phyloP scores from a whole-genome alignment of 1,140 invertebrate genomes.

The Asbolus verrucosus region DNA sequence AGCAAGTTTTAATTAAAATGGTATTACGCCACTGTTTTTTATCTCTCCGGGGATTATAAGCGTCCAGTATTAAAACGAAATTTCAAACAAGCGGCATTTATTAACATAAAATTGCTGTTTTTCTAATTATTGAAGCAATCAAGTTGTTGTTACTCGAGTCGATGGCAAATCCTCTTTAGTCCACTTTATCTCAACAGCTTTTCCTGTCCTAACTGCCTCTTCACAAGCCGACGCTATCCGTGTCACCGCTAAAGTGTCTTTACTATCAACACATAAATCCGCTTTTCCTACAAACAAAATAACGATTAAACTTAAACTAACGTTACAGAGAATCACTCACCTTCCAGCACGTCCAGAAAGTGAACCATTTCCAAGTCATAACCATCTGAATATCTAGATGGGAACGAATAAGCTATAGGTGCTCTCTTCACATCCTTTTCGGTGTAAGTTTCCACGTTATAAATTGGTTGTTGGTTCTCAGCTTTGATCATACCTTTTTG shows the following conservation, averaged over 20 bases:
- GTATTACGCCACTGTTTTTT: conserved; percentile 24
- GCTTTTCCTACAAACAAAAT: conserved; percentile 62
- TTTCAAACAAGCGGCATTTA: background rate
- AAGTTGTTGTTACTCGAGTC: no score
- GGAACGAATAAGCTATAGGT: conserved; percentile 75
- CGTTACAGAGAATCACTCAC: conserved; percentile 59
- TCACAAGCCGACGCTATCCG: conserved; percentile 71
- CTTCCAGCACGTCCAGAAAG: conserved; percentile 73
- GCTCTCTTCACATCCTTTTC: conserved; percentile 64
- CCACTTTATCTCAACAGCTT: conserved; percentile 67
- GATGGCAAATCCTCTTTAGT: conserved; percentile 61
- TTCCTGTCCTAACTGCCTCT: conserved; percentile 68
- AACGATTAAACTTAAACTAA: background rate
- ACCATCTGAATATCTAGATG: conserved; percentile 71
- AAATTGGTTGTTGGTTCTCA: conserved; percentile 70
- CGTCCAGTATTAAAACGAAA: background rate
- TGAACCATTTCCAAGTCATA: conserved; percentile 75
- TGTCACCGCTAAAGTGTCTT: conserved; percentile 69
- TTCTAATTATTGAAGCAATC: no score
- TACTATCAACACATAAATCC: conserved; percentile 64
- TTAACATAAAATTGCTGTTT: no score
- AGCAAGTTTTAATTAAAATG: conserved; percentile 28
- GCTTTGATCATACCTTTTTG: conserved; percentile 66
- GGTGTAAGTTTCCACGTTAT: conserved; percentile 65
- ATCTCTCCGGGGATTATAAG: conserved; percentile 16